Conservation (phyloP, 2,113 vertebrate species). For the Cebus imitator region DNA sequence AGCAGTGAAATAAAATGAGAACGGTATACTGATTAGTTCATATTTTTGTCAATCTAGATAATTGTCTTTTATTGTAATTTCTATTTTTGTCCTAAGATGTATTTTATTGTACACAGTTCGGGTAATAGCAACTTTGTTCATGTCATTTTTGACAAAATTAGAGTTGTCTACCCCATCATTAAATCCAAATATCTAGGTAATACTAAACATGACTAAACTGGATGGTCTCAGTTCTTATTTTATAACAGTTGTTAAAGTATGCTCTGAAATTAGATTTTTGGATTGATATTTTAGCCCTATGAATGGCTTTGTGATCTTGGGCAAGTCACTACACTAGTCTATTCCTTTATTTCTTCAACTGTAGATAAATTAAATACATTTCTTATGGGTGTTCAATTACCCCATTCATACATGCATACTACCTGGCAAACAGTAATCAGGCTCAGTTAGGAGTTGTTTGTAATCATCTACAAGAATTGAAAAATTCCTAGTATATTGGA, state of each 20-base stretch:
- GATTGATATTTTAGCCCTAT: background rate
- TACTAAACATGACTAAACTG: background rate
- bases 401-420: background rate
- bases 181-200: background rate
- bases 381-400: background rate
- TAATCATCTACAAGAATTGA: background rate
- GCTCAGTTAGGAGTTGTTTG: background rate
- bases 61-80: background rate
- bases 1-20: background rate
- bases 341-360: background rate
- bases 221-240: background rate
- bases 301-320: background rate
- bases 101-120: background rate
- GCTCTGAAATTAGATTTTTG: background rate
- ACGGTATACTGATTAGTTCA: background rate
- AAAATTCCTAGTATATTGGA: background rate
- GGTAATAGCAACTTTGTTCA: background rate
- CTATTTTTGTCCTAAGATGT: background rate
- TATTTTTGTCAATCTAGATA: background rate
- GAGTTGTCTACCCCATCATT: background rate
- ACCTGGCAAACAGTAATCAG: background rate
- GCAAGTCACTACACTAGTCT: background rate
- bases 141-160: background rate
- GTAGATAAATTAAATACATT: background rate
- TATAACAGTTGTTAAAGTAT: background rate